A percentile compares a stretch with the other conserved stretches of the same genome.
These are phyloP conservation scores for Drosophila pseudotalamancana DNA, from an alignment of 2,888 invertebrate species.

Conservation along the genomic window DNA sequence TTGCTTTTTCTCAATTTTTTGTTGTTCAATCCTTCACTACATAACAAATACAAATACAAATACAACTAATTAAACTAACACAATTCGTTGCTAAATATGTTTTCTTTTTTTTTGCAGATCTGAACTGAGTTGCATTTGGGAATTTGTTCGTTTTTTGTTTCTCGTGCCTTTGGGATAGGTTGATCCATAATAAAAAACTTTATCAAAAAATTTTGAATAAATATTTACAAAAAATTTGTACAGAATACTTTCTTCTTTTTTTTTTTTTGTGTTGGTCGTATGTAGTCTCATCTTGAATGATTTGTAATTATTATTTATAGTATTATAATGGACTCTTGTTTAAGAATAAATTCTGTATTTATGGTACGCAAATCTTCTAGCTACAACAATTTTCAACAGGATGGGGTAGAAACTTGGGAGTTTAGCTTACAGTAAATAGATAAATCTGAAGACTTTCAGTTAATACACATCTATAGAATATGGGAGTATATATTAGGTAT, in stretches of 20 bases:
- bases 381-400: conserved; percentile 13
- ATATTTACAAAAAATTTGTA: conserved; percentile 43
- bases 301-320: conserved; percentile 15
- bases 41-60: conserved; percentile 34
- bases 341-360: conserved; percentile 22
- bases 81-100: conserved; percentile 17
- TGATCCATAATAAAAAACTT: conserved; percentile 50
- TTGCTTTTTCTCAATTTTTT: conserved; percentile 17
- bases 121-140: conserved; percentile 1
- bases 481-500: conserved; percentile 10
- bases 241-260: background rate
- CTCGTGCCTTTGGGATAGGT: conserved; percentile 25
- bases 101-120: conserved; percentile 18
- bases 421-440: conserved; percentile 18
- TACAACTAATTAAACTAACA: conserved; percentile 26
- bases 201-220: conserved; percentile 52
- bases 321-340: conserved; percentile 40
- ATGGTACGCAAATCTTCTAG: background rate
- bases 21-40: conserved; percentile 18
- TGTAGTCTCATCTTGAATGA: conserved; percentile 38
- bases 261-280: conserved; percentile 48
- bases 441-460: conserved; percentile 31
- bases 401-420: background rate
- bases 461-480: conserved; percentile 39
- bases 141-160: conserved; percentile 29